Evolutionary conservation across 30 jellyfish, hydroid and myxozoan species (phyloP), one percentile per base, ranked within the genome.

Genomic region (Euphysa ruthae): DNA sequence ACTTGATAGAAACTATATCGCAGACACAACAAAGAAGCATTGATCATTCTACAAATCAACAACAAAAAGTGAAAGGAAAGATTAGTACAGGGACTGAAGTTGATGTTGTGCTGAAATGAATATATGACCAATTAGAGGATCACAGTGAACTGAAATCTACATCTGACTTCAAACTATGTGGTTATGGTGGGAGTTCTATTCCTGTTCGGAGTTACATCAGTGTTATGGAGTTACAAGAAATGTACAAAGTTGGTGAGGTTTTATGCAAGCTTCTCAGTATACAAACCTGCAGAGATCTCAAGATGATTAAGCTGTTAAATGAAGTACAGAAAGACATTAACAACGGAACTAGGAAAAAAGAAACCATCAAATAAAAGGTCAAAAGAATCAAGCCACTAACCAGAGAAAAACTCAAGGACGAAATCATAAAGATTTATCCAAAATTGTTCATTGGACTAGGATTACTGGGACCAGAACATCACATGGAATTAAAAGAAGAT

Each of bases 371-470:
- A 38, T 8, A 38, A 12, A 38, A 38, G n/a, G n/a, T 38, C 12
- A 38, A 38, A 38, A 12, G 52, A n/a, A 38, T 38, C n/a, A 38
- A 38, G n/a, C 14, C 14, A 38, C 12, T 8, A 38, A 12, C 12
- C 12, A 38, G 52, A 38, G n/a, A 38, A 38, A 8, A 38, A n/a
- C n/a, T 38, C 12, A 38, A 38, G 52, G 52, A 38, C 12, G n/a
- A 38, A 38, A 38, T 8, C n/a, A 12, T 38, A 38, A 38, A 38
- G n/a, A 38, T 38, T 8, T 38, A 38, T 38, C 52, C 52, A n/a
- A 38, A 43, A 72, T 44, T 43, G 46, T 35, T 63, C 78, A 83
- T 55, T 83, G 95, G 38, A 63, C 75, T 83, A 92, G 94, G 4
- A 91, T 61, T 50, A 61, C 70, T 29, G 93, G 95, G 0, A 66